A percentile compares a stretch with the other conserved stretches of the same genome.
These are phyloP conservation scores for Carlito syrichta DNA, from an alignment of 2,113 vertebrate species.

Conservation along the genomic window DNA sequence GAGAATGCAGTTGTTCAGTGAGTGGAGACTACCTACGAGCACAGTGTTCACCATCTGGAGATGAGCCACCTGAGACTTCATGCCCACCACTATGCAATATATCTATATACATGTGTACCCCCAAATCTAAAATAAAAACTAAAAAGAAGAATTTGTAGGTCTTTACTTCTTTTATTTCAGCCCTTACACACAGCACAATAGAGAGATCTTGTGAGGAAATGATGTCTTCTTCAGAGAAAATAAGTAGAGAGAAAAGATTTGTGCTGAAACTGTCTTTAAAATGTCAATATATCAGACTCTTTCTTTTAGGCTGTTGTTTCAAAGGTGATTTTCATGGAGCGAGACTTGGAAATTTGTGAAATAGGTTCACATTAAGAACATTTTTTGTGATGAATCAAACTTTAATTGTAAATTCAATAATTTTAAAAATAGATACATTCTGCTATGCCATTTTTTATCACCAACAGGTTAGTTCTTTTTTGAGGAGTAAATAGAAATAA, in stretches of 20 bases:
- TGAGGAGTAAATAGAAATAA: slow-evolving; percentile 72
- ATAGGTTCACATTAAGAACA: no score
- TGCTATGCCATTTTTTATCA: slow-evolving; percentile 73
- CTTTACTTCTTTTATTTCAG: slow-evolving; percentile 4
- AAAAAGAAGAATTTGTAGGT: background rate
- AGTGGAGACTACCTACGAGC: no score
- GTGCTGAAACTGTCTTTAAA: background rate
- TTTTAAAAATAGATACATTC: slow-evolving; percentile 76
- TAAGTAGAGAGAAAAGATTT: background rate
- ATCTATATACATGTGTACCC: no score
- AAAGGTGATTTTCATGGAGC: background rate
- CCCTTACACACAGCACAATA: background rate
- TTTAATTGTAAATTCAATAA: slow-evolving; percentile 59
- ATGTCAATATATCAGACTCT: background rate
- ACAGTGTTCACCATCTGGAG: no score
- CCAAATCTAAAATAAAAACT: no score
- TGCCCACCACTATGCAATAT: no score
- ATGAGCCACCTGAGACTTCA: no score
- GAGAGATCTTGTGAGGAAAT: background rate
- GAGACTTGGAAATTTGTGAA: slow-evolving; percentile 25
- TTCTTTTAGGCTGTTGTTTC: background rate
- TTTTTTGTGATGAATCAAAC: slow-evolving; percentile 62
- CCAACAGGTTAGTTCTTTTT: slow-evolving; percentile 76
- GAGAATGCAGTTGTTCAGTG: no score
- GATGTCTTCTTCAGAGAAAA: background rate